phyloP scores from a whole-genome alignment of 1,140 invertebrate species.

The Cryptotermes secundus region DNA sequence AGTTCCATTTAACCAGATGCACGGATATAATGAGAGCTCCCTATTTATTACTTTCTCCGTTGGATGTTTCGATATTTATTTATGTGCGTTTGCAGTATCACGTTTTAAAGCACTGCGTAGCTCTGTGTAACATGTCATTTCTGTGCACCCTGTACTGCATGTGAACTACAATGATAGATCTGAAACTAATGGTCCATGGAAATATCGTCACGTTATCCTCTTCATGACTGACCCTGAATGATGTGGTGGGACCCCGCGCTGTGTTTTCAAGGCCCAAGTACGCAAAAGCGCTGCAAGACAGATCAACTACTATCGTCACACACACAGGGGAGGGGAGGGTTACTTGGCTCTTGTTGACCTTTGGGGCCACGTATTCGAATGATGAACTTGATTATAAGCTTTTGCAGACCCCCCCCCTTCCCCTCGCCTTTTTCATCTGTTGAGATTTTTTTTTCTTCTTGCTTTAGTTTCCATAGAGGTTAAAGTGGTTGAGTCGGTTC shows the following conservation, averaged over 20 bases:
- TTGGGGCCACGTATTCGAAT: neutral
- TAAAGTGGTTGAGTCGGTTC: too few species aligned
- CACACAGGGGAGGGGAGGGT: neutral
- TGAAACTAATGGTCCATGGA: neutral
- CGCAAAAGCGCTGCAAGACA: neutral
- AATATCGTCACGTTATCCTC: neutral
- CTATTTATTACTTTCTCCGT: too few species aligned
- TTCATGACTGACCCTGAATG: neutral
- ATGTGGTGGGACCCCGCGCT: neutral
- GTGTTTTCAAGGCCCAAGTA: neutral
- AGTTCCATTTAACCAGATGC: too few species aligned
- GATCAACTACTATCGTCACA: neutral
- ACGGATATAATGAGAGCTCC: too few species aligned
- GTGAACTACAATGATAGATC: too few species aligned
- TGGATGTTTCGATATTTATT: too few species aligned
- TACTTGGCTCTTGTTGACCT: neutral
- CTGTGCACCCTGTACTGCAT: too few species aligned
- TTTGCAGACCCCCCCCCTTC: neutral
- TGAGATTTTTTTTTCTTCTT: neutral
- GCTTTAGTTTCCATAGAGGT: neutral
- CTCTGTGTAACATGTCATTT: too few species aligned
- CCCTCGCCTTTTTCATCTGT: neutral
- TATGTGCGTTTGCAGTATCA: too few species aligned
- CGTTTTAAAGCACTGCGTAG: too few species aligned
- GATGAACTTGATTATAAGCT: slow-evolving; percentile 1